Evolutionary conservation across 2,113 vertebrate genomes (phyloP).

Genomic region (Sigmodon hispidus): DNA sequence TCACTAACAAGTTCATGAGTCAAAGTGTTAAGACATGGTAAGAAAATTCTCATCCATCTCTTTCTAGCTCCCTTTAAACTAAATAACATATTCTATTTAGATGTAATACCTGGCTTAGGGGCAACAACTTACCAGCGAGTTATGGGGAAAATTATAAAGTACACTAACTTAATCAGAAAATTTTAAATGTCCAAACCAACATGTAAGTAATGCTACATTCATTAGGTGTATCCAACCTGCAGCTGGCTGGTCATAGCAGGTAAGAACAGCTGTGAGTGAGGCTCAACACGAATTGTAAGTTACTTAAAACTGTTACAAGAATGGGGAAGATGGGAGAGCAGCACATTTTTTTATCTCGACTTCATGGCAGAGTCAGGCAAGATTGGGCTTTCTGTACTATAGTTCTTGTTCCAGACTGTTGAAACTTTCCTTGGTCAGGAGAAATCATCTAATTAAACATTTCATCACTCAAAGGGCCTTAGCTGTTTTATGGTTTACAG

Average conservation of each 20-base stretch:
- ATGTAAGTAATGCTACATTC: neutral
- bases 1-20: neutral
- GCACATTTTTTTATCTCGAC: neutral
- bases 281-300: neutral
- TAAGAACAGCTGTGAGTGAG: neutral
- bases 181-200: neutral
- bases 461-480: neutral
- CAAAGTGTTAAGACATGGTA: neutral
- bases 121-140: too few relatives aligned
- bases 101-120: neutral
- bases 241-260: neutral
- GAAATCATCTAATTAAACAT: neutral
- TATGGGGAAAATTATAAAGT: neutral
- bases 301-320: neutral
- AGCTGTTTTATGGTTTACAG: neutral
- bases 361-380: too few relatives aligned
- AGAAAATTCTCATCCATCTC: neutral
- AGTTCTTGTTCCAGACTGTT: neutral
- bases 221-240: neutral
- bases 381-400: fast-evolving
- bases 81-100: neutral
- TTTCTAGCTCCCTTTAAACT: neutral
- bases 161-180: neutral
- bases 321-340: too few relatives aligned
- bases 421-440: neutral